A percentile compares a stretch with the other conserved stretches of the same genome.
Conservation (phyloP, 2,113 vertebrate genomes). For the Lepus timidus region DNA sequence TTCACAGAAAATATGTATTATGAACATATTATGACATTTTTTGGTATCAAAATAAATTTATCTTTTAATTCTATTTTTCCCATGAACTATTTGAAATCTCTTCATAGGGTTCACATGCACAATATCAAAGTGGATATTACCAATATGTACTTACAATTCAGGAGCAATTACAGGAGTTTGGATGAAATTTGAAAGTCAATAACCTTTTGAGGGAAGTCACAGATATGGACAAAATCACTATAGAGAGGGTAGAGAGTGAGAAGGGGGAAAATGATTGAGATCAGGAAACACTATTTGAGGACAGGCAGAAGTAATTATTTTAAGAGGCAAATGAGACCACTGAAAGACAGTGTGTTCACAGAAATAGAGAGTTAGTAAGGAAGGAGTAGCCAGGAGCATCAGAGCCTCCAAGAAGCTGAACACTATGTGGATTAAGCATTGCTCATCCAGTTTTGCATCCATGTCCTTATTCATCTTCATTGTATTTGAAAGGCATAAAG, state of each 20-base stretch:
- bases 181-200: not conserved
- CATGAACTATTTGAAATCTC: no score
- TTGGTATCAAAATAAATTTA: no score
- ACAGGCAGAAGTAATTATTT: not conserved
- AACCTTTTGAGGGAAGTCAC: not conserved
- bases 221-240: not conserved
- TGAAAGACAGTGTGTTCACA: not conserved
- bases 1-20: no score
- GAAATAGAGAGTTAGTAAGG: not conserved
- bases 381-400: not conserved
- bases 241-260: not conserved
- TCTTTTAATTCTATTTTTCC: no score
- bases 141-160: not conserved
- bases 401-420: not conserved
- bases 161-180: not conserved
- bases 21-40: no score
- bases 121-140: not conserved
- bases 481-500: no score
- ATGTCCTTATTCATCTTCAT: no score
- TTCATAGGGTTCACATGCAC: no score
- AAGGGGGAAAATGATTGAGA: not conserved
- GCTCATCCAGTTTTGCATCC: not conserved
- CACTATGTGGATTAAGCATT: not conserved
- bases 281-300: not conserved
- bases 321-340: not conserved